Base-by-base conservation (phyloP, 2,113 vertebrate genomes). In the Turnix velox region DNA sequence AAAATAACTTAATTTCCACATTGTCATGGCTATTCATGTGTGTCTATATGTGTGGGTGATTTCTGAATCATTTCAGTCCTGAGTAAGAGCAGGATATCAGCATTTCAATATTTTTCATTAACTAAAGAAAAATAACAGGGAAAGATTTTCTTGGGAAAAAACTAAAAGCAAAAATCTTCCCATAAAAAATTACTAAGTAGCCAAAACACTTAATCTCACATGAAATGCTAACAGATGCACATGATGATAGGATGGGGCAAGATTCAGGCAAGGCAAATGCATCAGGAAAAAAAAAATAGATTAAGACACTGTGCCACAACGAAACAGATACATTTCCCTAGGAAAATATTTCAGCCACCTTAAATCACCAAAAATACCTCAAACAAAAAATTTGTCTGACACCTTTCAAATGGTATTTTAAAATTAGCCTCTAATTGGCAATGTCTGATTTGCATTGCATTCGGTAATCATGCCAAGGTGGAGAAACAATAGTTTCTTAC, bases 31-130 rank as follows among this genome's bases (percentile, higher is more conserved):
- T 57, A 16, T 59, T 43, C 37, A 8, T 46, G 18, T 7, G 18
- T 40, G 10, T 31, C 30, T 66, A 1, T 2, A 9, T 55, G 18
- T 12, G 30, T 6, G 23, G 4, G n/a, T 0, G 3, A 51, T 51
- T 68, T 28, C 28, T 2, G 6, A 63, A 52, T 28, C 0, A 0
- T 5, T 57, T 85, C 30, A 40, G 31, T 73, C 14, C 54, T 48
- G 20, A 74, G 54, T 57, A 24, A 66, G 55, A 45, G 45, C 13
- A 90, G 62, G n/a, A 42, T 30, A 61, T 55, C 24, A 33, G 51
- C 33, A 27, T 30, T 66, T 57, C 30, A 55, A 40, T 5, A 11
- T 49, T 61, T 65, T 79, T 71, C 35, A 68, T 40, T 58, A 49
- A 31, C 13, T 46, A 15, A 12, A 71, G 23, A 76, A 72, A 76